Evolutionary conservation across 2,113 vertebrate genomes (phyloP), one percentile per base, ranked within the genome.

Genomic region (Nycticryphes semicollaris): DNA sequence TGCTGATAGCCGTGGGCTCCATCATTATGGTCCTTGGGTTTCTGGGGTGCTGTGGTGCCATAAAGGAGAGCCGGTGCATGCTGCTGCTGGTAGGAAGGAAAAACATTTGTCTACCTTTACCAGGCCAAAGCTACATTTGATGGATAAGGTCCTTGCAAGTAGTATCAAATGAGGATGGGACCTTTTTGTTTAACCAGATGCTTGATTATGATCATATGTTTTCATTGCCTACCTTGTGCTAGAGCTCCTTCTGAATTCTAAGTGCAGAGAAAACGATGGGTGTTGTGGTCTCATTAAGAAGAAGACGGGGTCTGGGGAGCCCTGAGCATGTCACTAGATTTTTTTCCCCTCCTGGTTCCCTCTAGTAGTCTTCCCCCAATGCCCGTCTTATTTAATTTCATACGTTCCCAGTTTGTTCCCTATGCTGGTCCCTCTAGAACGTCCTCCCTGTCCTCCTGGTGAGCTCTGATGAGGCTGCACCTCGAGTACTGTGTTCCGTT

Each of bases 11-110:
- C 0, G 98, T 98, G 93, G 98, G 98, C 0, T 78, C 98, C 53
- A 97, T 99, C 88, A 98, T 99, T 94, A 99, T 99, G 98, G 23
- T 99, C 30, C 97, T 99, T 7, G 98, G 99, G 12, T 99, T 99
- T 97, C 98, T 99, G 69, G 99, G 99, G 4, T 99, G 98, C 95
- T 99, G 98, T 3, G 99, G 99, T 9, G 98, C 99, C 27, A 59
- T 98, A 37, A 98, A 63, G 66, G 99, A 99, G 97, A 99, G 97
- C 91, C 98, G 97, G 35, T 99, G 98, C 97, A 96, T 99, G 98
- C 97, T 99, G 87, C 77, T 99, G 39, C 56, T 99, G 98, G 99
- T 99, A 97, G n/a, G 80, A 80, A 91, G 79, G 23, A 75, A 72
- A 60, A 72, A 10, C 3, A 10, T 77, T 72, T 76, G 6, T 5